A percentile compares a stretch with the other conserved stretches of the same genome.
phyloP scores from a whole-genome alignment of 2,888 invertebrate species.

The Lasiommata megera region DNA sequence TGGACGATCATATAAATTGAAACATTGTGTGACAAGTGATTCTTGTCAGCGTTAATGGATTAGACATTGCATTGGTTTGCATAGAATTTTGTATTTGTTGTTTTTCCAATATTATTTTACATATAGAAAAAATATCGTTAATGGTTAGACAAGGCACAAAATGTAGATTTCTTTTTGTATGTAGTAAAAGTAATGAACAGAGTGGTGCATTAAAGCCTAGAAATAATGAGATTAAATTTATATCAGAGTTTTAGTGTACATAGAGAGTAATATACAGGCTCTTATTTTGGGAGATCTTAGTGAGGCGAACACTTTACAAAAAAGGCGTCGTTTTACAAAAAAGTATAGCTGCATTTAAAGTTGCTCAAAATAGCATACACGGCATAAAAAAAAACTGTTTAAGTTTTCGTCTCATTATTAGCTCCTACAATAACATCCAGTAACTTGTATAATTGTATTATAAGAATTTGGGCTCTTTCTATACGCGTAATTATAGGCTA shows the following conservation, averaged over 20 bases:
- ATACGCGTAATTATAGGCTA: conserved; percentile 3
- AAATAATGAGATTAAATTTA: conserved; percentile 21
- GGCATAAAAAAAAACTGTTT: too few species aligned
- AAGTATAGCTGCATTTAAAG: too few species aligned
- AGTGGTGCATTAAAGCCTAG: conserved; percentile 13
- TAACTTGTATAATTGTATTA: conserved; percentile 14
- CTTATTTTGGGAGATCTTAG: background rate
- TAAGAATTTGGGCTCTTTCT: conserved; percentile 1
- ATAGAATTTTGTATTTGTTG: conserved; percentile 1
- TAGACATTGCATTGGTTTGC: background rate
- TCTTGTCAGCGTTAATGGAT: background rate
- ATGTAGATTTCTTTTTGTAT: conserved; percentile 4
- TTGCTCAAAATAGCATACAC: too few species aligned
- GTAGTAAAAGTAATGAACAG: conserved; percentile 3
- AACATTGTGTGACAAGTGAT: background rate
- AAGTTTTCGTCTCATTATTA: too few species aligned
- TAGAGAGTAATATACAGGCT: background rate
- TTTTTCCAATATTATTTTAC: conserved; percentile 1
- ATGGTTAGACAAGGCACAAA: conserved; percentile 15
- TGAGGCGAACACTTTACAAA: background rate
- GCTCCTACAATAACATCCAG: background rate
- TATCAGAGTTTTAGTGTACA: conserved; percentile 8
- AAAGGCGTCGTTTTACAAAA: too few species aligned
- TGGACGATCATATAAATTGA: conserved; percentile 7
- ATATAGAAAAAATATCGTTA: background rate